A percentile compares a stretch with the other conserved stretches of the same genome.
Conservation (phyloP, 2,888 invertebrate genomes). For the Taphrorychus bicolor region DNA sequence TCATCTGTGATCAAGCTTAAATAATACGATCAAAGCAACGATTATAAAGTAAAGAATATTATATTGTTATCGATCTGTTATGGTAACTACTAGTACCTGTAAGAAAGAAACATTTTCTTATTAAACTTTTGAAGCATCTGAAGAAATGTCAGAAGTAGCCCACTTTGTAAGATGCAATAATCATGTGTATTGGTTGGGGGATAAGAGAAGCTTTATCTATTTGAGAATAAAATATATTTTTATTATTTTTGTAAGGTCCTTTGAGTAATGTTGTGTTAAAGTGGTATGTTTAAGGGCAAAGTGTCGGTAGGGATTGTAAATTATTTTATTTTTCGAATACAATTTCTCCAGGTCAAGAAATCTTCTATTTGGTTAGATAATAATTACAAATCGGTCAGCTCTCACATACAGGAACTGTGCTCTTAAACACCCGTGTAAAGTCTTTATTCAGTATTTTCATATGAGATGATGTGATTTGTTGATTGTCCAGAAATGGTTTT, state of each 20-base stretch:
- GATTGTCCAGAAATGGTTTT: not conserved
- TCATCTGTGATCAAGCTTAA: slow-evolving; percentile 38
- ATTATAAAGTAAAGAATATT: slow-evolving; percentile 28
- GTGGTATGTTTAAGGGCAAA: no score
- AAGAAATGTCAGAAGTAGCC: not conserved
- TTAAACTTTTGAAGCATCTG: slow-evolving; percentile 24
- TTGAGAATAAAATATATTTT: not conserved
- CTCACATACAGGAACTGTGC: no score
- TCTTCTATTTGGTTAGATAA: no score
- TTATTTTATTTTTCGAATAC: no score
- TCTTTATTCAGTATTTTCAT: not conserved
- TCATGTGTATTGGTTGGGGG: slow-evolving; percentile 6
- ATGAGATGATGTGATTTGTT: not conserved
- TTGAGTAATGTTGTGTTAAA: not conserved
- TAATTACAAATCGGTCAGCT: no score
- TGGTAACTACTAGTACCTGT: slow-evolving; percentile 40
- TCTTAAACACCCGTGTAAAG: no score
- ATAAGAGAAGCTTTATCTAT: not conserved
- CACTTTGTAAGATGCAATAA: slow-evolving; percentile 22
- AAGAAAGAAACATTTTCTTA: slow-evolving; percentile 30
- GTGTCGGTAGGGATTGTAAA: no score
- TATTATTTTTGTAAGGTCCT: not conserved
- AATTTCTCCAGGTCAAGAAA: no score
- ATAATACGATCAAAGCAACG: slow-evolving; percentile 40
- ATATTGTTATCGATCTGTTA: slow-evolving; percentile 32